Evolutionary conservation across 2,113 vertebrate species (phyloP).

Genomic region (Smithornis capensis): DNA sequence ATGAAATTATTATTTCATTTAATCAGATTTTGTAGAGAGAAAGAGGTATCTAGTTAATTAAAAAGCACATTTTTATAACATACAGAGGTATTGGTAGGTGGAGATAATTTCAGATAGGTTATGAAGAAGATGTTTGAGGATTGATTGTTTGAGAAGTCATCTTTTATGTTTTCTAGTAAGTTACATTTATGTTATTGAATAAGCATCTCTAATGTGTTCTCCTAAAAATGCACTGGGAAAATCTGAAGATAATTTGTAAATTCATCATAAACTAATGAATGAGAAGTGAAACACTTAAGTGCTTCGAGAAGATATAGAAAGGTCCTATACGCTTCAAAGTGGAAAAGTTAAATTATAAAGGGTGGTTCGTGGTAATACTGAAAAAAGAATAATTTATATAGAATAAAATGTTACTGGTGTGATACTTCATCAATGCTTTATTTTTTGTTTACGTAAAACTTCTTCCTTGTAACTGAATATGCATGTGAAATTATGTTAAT

Average conservation of each 20-base stretch:
- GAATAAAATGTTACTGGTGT: background rate
- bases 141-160: background rate
- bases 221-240: background rate
- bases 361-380: background rate
- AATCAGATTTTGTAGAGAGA: background rate
- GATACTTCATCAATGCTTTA: background rate
- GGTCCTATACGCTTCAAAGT: background rate
- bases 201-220: background rate
- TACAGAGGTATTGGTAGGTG: background rate
- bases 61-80: background rate
- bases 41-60: background rate
- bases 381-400: background rate
- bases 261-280: background rate
- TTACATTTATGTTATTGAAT: background rate
- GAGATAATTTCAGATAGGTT: conserved; percentile 17
- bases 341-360: background rate
- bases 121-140: background rate
- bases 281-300: background rate
- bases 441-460: background rate
- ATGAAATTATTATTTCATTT: conserved; percentile 21
- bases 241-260: background rate
- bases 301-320: background rate
- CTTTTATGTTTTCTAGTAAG: background rate
- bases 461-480: background rate
- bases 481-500: background rate